Conservation (phyloP, 2,888 invertebrate genomes). For the Therioaphis trifolii region DNA sequence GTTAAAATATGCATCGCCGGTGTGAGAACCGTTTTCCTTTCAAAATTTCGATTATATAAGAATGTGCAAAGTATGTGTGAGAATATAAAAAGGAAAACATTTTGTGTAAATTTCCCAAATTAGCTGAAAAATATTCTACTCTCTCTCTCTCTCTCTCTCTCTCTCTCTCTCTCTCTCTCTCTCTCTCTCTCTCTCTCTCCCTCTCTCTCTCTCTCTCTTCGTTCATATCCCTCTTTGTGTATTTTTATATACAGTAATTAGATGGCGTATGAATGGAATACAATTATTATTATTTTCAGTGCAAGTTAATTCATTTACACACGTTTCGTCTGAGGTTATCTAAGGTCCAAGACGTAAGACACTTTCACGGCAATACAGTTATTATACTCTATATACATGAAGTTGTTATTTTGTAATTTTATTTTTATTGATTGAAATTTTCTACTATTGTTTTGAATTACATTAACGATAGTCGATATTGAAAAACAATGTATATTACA, state of each 20-base stretch:
- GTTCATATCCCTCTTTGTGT: no score
- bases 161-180: no score
- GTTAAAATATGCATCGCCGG: neutral
- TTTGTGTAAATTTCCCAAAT: constrained; percentile 29
- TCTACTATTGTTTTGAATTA: neutral
- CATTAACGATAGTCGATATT: neutral
- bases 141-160: constrained; percentile 5
- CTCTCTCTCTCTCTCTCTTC: no score
- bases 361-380: neutral
- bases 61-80: neutral
- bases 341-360: neutral
- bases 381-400: neutral
- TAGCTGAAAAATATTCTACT: constrained; percentile 18
- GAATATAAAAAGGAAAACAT: constrained; percentile 27
- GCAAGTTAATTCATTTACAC: constrained; percentile 14
- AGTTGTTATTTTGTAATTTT: neutral
- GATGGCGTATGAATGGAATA: neutral
- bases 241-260: neutral
- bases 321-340: neutral
- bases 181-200: no score
- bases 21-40: constrained; percentile 50
- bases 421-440: neutral
- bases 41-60: constrained; percentile 41
- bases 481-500: neutral
- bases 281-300: neutral